Conservation (phyloP, 2,888 invertebrate genomes). For the Drosophila anomalipes region DNA sequence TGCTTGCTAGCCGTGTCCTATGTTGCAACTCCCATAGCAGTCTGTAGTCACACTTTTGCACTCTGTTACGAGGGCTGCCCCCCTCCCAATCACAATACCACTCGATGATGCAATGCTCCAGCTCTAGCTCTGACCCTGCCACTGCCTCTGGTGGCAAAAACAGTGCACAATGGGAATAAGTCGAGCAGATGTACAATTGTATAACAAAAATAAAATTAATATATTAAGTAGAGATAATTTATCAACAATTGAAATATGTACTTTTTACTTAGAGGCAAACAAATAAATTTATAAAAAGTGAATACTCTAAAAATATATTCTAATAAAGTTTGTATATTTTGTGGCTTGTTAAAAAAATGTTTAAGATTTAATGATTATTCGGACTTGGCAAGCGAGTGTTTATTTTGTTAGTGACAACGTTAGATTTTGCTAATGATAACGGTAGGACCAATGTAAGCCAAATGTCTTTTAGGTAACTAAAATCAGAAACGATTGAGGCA, state of each 20-base stretch:
- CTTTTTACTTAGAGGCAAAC: background rate
- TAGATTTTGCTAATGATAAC: background rate
- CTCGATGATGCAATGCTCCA: constrained; percentile 69
- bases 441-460: background rate
- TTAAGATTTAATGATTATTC: background rate
- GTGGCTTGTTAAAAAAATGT: background rate
- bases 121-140: constrained; percentile 50
- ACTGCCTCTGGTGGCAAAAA: constrained; percentile 27
- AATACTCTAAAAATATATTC: background rate
- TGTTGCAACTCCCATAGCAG: constrained; percentile 25
- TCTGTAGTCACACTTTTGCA: constrained; percentile 71
- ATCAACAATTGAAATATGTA: background rate
- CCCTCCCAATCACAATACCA: constrained; percentile 61
- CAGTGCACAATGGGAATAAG: constrained; percentile 30
- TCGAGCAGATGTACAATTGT: background rate
- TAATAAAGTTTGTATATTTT: background rate
- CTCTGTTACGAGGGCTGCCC: constrained; percentile 46
- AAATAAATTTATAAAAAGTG: background rate
- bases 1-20: constrained; percentile 11
- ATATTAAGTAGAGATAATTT: background rate
- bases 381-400: background rate
- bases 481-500: background rate
- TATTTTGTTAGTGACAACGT: background rate
- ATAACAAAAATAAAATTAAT: background rate
- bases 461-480: background rate